A percentile compares a stretch with the other conserved stretches of the same genome.
Conservation (phyloP, 2,113 vertebrate genomes). For the Datnioides undecimradiatus region DNA sequence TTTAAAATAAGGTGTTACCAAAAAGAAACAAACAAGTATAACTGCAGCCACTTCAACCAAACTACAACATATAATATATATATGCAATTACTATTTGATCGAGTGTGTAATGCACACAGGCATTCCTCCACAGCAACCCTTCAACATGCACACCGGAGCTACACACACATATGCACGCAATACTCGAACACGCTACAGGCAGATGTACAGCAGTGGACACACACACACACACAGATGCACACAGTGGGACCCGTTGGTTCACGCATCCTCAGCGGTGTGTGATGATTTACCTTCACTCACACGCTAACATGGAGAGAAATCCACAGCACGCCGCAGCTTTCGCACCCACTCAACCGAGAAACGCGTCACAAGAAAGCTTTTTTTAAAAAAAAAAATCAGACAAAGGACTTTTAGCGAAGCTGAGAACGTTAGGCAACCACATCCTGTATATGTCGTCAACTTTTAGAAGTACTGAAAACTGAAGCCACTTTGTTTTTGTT, state of each 20-base stretch:
- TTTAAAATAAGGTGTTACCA: not conserved
- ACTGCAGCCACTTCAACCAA: not conserved
- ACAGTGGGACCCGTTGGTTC: constrained; percentile 9
- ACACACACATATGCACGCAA: constrained; percentile 34
- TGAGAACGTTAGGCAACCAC: constrained; percentile 41
- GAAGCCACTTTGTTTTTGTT: constrained; percentile 78
- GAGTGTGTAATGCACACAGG: constrained; percentile 29
- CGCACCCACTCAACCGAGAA: constrained; percentile 20
- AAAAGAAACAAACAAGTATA: constrained; percentile 30
- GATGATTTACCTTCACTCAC: constrained; percentile 29
- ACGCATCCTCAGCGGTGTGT: constrained; percentile 5
- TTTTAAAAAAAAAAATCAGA: not conserved
- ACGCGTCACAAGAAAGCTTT: constrained; percentile 9
- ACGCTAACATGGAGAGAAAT: constrained; percentile 35
- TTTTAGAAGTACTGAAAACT: constrained; percentile 79
- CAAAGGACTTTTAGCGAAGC: constrained; percentile 44
- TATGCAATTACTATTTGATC: constrained; percentile 47
- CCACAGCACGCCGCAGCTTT: not conserved
- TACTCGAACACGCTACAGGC: constrained; percentile 35
- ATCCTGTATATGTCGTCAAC: constrained; percentile 53
- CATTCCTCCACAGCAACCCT: constrained; percentile 11
- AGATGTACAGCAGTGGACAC: constrained; percentile 7
- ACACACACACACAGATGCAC: not conserved
- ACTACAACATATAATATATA: not conserved
- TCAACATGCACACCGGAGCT: constrained; percentile 22